Base-by-base conservation (phyloP, 2,797 vertebrate species). In the Clarias platycephalus region DNA sequence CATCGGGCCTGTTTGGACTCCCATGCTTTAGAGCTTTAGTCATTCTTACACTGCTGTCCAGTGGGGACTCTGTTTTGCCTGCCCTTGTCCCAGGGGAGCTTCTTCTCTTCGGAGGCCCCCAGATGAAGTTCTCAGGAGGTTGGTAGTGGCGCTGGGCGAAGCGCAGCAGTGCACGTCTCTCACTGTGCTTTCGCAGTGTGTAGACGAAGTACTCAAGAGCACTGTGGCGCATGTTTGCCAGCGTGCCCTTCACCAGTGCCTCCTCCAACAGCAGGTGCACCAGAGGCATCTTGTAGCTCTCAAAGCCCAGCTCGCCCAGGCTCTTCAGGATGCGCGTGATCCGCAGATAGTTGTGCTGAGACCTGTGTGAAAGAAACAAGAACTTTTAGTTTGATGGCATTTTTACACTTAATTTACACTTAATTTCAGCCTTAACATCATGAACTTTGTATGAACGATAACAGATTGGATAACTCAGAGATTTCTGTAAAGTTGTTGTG, bases 311-410 rank as follows among this genome's bases (percentile, higher is more conserved):
- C 87, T 99, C 98, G 0, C 98, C 98, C 60, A 99, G 95, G 80
- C 98, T 99, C 95, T 99, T 99, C 87, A 99, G 94, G 93, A 99
- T 99, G 55, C 98, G 96, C 2, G 98, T 99, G 91, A 99, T 97
- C 87, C 98, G 96, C 90, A 99, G 94, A 91, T 98, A 99, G 94
- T 99, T 99, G 94, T 99, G 98, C 91, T 98, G 97, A 82, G 97
- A 99, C 93, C 98, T 99, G 91, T 0, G 80, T 4, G 20, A 15
- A 10, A 67, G 6, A 84, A 82, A 67, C n/a, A 77, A 40, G 26
- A 34, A 70, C 34, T 8, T 5, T 28, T 22, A 40, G 80, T 24
- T 60, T 71, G 44, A 44, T n/a, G 26, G 0, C 15, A 4, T 44
- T 64, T 64, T 26, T 26, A 57, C 6, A 34, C 20, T 34, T 58